These are phyloP conservation scores for Coecobrya sp. DNA, from an alignment of 2,888 invertebrate species.

Conservation along the genomic window DNA sequence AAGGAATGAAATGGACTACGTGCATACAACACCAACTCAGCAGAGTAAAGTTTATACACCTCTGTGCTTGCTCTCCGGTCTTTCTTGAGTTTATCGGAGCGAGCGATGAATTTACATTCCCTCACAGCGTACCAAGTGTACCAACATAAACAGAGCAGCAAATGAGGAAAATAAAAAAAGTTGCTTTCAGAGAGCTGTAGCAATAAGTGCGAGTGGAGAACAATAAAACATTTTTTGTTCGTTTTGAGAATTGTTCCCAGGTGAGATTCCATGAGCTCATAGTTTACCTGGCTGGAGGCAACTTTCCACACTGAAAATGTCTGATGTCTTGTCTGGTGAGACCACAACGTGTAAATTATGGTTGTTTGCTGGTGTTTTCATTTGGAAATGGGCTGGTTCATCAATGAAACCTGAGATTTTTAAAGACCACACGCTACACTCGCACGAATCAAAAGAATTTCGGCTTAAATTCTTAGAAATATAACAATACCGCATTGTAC, in stretches of 20 bases:
- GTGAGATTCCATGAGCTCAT: slow-evolving; percentile 76
- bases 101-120: slow-evolving; percentile 51
- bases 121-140: slow-evolving; percentile 8
- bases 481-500: not conserved
- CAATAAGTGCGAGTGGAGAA: slow-evolving; percentile 41
- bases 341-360: slow-evolving; percentile 78
- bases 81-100: not conserved
- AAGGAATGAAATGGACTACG: slow-evolving; percentile 21
- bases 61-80: not conserved
- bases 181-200: slow-evolving; percentile 10
- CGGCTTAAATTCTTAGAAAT: not conserved
- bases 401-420: slow-evolving; percentile 75
- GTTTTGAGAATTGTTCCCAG: slow-evolving; percentile 72
- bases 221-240: slow-evolving; percentile 71
- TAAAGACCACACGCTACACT: slow-evolving; percentile 73
- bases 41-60: not conserved
- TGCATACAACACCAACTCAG: slow-evolving; percentile 11
- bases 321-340: slow-evolving; percentile 64
- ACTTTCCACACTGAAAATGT: slow-evolving; percentile 56
- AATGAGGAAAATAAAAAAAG: slow-evolving; percentile 39
- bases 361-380: slow-evolving; percentile 67
- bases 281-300: slow-evolving; percentile 79
- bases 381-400: slow-evolving; percentile 76
- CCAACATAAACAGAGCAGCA: not conserved
- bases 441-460: slow-evolving; percentile 48